Conservation (phyloP, 2,888 invertebrate genomes). For the Oxycera nigricornis region DNA sequence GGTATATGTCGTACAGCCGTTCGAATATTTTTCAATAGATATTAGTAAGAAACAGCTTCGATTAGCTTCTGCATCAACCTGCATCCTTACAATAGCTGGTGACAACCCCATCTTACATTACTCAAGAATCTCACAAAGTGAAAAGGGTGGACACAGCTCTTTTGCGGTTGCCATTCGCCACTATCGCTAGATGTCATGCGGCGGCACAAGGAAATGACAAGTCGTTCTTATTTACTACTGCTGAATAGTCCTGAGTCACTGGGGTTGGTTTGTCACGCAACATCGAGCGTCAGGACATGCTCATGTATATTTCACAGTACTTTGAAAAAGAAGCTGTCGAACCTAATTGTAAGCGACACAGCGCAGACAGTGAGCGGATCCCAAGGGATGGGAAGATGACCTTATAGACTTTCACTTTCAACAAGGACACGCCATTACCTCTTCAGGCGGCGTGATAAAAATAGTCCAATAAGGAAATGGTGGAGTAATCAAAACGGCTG, state of each 20-base stretch:
- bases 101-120: no score
- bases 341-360: not conserved
- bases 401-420: not conserved
- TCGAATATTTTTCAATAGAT: no score
- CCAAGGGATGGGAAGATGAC: not conserved
- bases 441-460: constrained; percentile 13
- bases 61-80: no score
- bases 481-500: constrained; percentile 33
- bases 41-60: no score
- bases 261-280: constrained; percentile 41
- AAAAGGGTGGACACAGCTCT: not conserved
- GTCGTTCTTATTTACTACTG: constrained; percentile 16
- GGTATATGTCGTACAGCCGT: no score
- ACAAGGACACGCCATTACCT: constrained; percentile 39
- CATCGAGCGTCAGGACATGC: not conserved
- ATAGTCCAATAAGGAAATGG: constrained; percentile 28
- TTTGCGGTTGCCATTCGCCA: constrained; percentile 20
- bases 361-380: not conserved
- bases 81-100: no score
- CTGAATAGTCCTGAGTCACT: not conserved
- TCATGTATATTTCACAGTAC: not conserved
- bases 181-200: constrained; percentile 27
- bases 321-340: not conserved
- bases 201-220: constrained; percentile 27
- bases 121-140: not conserved